A percentile compares a stretch with the other conserved stretches of the same genome.
phyloP scores from a whole-genome alignment of 1,140 invertebrate species.

The Nautilus pompilius region DNA sequence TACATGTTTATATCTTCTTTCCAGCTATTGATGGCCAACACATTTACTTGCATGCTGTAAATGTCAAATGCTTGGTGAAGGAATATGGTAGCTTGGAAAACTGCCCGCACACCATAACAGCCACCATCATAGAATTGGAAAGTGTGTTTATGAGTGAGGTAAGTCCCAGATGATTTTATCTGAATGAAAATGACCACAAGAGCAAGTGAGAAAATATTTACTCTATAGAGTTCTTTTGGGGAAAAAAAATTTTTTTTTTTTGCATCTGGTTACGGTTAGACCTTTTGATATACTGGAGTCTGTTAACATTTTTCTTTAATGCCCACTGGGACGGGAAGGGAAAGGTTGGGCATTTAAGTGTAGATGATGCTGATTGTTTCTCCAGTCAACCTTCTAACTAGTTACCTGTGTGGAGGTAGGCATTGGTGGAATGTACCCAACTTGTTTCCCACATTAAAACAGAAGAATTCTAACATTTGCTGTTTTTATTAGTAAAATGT shows the following conservation, averaged over 20 bases:
- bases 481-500: neutral
- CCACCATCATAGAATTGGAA: conserved; percentile 77
- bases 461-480: no score
- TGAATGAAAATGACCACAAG: no score
- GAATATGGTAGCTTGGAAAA: conserved; percentile 79
- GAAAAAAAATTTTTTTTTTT: no score
- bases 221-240: no score
- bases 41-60: conserved; percentile 87
- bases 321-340: neutral
- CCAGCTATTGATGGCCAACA: conserved; percentile 77
- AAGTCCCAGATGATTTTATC: no score
- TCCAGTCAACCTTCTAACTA: no score
- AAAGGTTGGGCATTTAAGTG: neutral
- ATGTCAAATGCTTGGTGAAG: conserved; percentile 82
- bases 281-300: no score
- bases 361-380: neutral
- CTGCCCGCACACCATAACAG: conserved; percentile 68
- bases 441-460: no score
- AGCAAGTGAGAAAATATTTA: no score
- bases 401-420: no score
- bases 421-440: no score
- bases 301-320: neutral
- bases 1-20: conserved; percentile 16
- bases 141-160: conserved; percentile 77
- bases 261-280: no score